Evolutionary conservation across 37 sponge, comb jelly and placozoan genomes (phyloP).

Genomic region (Aphrocallistes beatrix): DNA sequence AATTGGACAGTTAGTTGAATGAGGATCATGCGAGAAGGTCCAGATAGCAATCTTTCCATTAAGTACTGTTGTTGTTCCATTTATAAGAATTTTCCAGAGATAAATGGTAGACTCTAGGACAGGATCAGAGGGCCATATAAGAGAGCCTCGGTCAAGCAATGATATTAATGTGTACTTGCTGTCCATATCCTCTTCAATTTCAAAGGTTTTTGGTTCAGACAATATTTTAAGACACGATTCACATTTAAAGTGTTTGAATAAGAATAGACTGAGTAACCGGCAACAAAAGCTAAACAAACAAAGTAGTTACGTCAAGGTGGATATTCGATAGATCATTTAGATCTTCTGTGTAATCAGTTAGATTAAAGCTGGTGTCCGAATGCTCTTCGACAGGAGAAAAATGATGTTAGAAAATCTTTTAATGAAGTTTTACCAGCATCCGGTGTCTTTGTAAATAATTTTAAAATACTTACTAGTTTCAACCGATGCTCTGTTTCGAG

Average conservation of each 20-base stretch:
- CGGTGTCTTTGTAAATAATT: neutral
- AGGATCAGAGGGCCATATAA: neutral
- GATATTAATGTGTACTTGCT: neutral
- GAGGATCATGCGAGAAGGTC: neutral
- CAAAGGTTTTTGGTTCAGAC: neutral
- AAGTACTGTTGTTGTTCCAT: neutral
- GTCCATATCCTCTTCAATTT: neutral
- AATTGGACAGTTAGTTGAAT: neutral
- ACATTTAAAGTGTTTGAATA: neutral
- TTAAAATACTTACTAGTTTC: neutral
- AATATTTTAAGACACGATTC: neutral
- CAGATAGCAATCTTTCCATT: neutral
- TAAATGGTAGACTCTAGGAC: neutral
- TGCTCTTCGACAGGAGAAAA: neutral
- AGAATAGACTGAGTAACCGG: neutral
- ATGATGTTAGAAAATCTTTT: neutral
- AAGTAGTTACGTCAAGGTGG: neutral
- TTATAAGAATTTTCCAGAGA: neutral
- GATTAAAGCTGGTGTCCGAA: neutral
- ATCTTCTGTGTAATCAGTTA: neutral
- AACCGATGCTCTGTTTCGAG: neutral
- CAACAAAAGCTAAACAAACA: neutral
- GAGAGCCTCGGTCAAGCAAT: neutral
- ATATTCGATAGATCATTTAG: neutral
- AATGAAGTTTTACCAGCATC: neutral